Conservation (phyloP, 2,888 invertebrate species). For the Cephus rjabovi region DNA sequence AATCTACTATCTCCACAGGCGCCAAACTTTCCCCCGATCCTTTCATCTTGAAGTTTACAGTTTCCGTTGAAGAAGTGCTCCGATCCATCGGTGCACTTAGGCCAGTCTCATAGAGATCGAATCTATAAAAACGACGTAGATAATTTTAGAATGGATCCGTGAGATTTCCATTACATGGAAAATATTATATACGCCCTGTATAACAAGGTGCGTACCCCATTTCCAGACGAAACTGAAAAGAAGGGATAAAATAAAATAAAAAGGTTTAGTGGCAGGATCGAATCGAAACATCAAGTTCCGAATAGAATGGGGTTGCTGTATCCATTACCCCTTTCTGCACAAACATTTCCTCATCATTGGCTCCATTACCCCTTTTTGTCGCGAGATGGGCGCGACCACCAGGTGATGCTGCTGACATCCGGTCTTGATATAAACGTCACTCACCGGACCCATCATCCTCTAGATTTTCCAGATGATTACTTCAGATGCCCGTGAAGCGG, state of each 20-base stretch:
- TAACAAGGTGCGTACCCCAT: neutral
- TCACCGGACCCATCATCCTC: neutral
- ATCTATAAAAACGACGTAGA: neutral
- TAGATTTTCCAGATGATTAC: neutral
- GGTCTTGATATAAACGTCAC: constrained; percentile 1
- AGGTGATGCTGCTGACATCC: constrained; percentile 39
- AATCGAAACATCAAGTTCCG: neutral
- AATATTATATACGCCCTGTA: neutral
- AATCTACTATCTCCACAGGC: neutral
- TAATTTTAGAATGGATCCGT: neutral
- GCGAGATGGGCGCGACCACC: constrained; percentile 44
- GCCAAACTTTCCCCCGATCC: too few relatives aligned
- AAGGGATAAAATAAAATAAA: neutral
- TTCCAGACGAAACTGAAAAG: neutral
- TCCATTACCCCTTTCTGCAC: neutral
- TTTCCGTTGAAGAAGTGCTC: neutral
- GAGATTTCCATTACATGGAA: constrained; percentile 3
- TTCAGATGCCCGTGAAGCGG: neutral
- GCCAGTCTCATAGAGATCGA: neutral
- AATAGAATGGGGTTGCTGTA: neutral
- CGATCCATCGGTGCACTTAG: neutral
- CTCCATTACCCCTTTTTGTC: constrained; percentile 38
- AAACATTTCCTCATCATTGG: neutral
- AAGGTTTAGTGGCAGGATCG: neutral
- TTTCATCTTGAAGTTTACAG: constrained; percentile 3